Evolutionary conservation across 2,888 invertebrate genomes (phyloP).

Genomic region (Notocelia uddmanniana): DNA sequence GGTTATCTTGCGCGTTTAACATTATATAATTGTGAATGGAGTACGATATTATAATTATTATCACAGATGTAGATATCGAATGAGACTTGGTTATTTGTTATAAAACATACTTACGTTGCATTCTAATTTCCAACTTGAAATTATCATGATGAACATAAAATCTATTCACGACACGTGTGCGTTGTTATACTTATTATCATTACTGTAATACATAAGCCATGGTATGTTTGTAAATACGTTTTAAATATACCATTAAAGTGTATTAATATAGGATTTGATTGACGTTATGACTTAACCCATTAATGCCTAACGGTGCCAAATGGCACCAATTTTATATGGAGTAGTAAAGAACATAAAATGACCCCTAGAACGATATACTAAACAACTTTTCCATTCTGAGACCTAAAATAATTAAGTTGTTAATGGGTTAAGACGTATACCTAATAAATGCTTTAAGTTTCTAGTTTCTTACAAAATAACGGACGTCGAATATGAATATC

Average conservation of each 20-base stretch:
- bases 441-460: constrained; percentile 18
- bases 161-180: constrained; percentile 12
- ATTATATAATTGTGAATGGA: not conserved
- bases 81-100: constrained; percentile 24
- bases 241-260: not conserved
- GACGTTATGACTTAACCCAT: not conserved
- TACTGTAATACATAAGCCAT: not conserved
- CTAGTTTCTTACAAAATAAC: constrained; percentile 6
- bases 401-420: too few relatives aligned
- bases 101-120: not conserved
- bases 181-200: not conserved
- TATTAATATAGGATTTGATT: not conserved
- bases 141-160: not conserved
- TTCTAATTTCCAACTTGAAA: not conserved
- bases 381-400: too few relatives aligned
- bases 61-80: not conserved
- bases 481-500: not conserved
- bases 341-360: too few relatives aligned
- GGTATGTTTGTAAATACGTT: not conserved
- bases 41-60: constrained; percentile 1
- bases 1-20: not conserved
- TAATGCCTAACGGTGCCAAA: too few relatives aligned
- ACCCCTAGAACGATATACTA: too few relatives aligned
- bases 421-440: not conserved
- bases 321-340: too few relatives aligned